Evolutionary conservation across 2,797 vertebrate species (phyloP).

Genomic region (Sylvilagus floridanus): DNA sequence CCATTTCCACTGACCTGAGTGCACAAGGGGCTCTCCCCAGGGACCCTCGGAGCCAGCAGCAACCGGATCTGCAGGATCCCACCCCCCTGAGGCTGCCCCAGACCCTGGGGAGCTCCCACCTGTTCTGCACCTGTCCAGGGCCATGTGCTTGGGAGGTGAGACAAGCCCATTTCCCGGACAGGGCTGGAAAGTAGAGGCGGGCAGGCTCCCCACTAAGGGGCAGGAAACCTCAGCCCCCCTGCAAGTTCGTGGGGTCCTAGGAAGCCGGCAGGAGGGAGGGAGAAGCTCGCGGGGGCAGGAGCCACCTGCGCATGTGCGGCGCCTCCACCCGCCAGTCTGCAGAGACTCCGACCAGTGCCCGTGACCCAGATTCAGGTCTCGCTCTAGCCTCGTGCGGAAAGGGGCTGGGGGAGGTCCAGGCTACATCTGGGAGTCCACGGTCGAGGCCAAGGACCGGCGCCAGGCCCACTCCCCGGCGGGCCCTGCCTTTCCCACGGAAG

Average conservation of each 20-base stretch:
- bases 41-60: not conserved
- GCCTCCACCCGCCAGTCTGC: not conserved
- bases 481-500: not conserved
- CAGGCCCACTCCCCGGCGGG: not conserved
- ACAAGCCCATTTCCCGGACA: not conserved
- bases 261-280: not conserved
- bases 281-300: no score
- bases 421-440: not conserved
- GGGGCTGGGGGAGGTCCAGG: not conserved
- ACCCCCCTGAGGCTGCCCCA: not conserved
- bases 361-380: not conserved
- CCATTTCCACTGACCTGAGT: not conserved
- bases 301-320: not conserved
- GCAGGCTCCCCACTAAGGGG: not conserved
- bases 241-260: not conserved
- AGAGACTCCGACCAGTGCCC: not conserved
- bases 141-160: not conserved
- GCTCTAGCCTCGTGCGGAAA: not conserved
- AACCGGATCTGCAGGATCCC: not conserved
- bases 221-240: not conserved
- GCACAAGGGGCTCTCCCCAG: not conserved
- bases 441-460: not conserved
- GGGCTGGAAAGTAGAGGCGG: not conserved
- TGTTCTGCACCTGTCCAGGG: not conserved
- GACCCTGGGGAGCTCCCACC: not conserved